Percentiles rank a stretch among this genome's conserved stretches.
These are phyloP conservation scores for Chrysochloris asiatica DNA, from an alignment of 2,113 vertebrate genomes.

Conservation along the genomic window DNA sequence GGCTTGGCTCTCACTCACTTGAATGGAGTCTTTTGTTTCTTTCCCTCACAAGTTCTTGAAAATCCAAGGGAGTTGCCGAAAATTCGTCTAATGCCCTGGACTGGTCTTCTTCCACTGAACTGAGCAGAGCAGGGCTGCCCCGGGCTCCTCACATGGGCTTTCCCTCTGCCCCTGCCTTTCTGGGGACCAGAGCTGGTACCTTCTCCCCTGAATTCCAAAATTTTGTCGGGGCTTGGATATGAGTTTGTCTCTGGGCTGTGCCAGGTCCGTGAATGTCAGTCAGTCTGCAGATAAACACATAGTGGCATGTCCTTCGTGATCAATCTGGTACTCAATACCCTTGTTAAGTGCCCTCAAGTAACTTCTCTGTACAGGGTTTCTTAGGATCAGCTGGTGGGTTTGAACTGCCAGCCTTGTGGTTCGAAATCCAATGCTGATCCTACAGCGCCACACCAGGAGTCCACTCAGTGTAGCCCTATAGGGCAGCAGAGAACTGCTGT, in stretches of 20 bases:
- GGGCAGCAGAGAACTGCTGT: too few species aligned
- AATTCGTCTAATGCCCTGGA: neutral
- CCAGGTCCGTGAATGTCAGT: neutral
- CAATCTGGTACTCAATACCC: neutral
- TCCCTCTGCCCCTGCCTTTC: neutral
- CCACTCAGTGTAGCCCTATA: too few species aligned
- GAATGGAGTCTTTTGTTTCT: neutral
- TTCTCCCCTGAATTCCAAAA: neutral
- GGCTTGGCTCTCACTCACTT: conserved; percentile 17
- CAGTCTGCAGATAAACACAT: neutral
- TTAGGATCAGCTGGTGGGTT: too few species aligned
- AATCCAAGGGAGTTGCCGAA: neutral
- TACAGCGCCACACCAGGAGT: too few species aligned
- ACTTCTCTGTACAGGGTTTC: too few species aligned
- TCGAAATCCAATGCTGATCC: too few species aligned
- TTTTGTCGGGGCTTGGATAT: too few species aligned
- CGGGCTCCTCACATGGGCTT: neutral
- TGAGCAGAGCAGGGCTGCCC: neutral
- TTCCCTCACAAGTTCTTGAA: conserved; percentile 6
- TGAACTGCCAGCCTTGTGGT: too few species aligned
- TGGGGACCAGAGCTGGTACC: neutral
- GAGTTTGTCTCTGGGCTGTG: neutral
- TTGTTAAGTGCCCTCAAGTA: neutral
- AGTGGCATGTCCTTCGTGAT: neutral
- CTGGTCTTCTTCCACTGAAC: neutral